Percentiles rank a stretch among this genome's conserved stretches.
Conservation (phyloP, 2,888 invertebrate genomes). For the Eupithecia dodoneata region DNA sequence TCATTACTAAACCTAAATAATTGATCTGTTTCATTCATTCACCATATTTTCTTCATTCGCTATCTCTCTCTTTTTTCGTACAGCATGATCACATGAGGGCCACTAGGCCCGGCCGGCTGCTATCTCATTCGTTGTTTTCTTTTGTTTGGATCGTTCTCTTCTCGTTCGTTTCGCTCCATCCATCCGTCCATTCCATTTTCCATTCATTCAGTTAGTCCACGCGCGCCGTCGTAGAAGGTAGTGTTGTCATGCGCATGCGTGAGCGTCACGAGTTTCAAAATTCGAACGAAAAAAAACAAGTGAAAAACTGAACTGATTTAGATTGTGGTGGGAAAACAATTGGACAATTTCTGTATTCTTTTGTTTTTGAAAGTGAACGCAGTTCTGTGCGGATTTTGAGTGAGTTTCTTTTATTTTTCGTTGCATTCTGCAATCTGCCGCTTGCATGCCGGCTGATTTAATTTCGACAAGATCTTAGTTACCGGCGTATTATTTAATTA, state of each 20-base stretch:
- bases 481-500: not conserved
- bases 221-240: conserved; percentile 59
- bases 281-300: conserved; percentile 54
- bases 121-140: conserved; percentile 23
- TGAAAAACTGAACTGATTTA: conserved; percentile 10
- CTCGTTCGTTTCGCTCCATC: conserved; percentile 16
- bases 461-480: conserved; percentile 56
- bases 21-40: conserved; percentile 24
- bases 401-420: conserved; percentile 69
- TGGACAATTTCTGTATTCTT: conserved; percentile 20
- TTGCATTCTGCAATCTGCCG: conserved; percentile 62
- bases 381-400: conserved; percentile 66
- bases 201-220: conserved; percentile 64
- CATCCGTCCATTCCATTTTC: conserved; percentile 38
- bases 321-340: conserved; percentile 10
- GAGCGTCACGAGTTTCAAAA: conserved; percentile 58
- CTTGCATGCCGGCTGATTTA: conserved; percentile 64
- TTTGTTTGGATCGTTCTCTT: conserved; percentile 6
- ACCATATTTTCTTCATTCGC: conserved; percentile 3
- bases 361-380: conserved; percentile 44
- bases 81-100: not conserved
- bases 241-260: conserved; percentile 71
- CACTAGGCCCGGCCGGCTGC: conserved; percentile 14
- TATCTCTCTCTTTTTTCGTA: conserved; percentile 27
- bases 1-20: conserved; percentile 3